Evolutionary conservation across 92 coral and sea anemone genomes (phyloP), one percentile per base, ranked within the genome.

Genomic region (Actinostola sp.): DNA sequence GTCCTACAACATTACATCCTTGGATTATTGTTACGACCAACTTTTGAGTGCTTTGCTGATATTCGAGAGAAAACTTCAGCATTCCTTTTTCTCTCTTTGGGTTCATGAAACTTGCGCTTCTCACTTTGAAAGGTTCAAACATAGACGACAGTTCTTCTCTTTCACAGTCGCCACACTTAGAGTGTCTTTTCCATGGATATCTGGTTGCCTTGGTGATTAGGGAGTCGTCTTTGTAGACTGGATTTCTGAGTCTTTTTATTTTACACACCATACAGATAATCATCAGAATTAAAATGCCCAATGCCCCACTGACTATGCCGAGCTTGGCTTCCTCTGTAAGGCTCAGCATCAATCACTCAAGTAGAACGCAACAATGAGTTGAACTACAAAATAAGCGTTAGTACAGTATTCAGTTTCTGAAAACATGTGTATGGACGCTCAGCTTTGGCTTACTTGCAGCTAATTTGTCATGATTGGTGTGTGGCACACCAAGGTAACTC

Each of bases 221-320:
- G 2, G 88, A 59, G 0, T 77, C 69, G 72, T 81, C 87, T 29
- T 66, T 72, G 76, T 87, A 84, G 1, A 61, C 54, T 8, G 91
- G 42, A 84, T 76, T 91, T 39, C 85, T 79, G 27, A 95, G 86
- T 60, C 89, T 79, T 61, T 82, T 78, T 17, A 95, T 84, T 66
- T 95, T 95, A 53, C 97, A 95, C 27, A 86, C 66, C 89, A 95
- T 95, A 27, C 99, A 95, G 31, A 88, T 81, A 31, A 92, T 89
- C 99, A 95, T 95, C 5, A 95, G 79, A 39, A 87, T 74, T 27
- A 91, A 83, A 42, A 91, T 77, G 1, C 80, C 97, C 9, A 87
- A 79, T 12, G 92, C 97, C 12, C 97, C 92, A 38, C 97, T 91
- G 15, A 87, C 97, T 7, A 91, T 83, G 32, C 97, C 97, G 61